Conservation (phyloP, 2,113 vertebrate species). For the Furnarius figulus region DNA sequence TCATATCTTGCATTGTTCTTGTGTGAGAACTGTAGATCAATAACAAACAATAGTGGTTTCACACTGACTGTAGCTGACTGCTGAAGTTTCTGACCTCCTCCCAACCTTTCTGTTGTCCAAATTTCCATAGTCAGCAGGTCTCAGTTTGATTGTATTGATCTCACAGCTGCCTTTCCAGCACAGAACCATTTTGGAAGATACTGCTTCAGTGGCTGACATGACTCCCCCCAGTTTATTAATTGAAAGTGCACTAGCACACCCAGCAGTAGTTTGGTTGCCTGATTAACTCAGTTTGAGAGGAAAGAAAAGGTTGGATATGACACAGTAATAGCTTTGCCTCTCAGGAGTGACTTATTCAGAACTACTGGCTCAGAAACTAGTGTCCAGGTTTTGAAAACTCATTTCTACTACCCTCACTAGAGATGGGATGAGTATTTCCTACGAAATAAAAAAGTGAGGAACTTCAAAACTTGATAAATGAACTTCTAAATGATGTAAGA, state of each 20-base stretch:
- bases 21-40: neutral
- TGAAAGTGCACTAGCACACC: neutral
- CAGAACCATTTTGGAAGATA: neutral
- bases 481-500: neutral
- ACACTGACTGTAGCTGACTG: neutral
- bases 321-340: neutral
- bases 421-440: neutral
- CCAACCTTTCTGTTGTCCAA: neutral
- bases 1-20: neutral
- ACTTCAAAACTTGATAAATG: neutral
- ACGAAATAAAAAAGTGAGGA: neutral
- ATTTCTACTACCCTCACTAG: neutral
- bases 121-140: neutral
- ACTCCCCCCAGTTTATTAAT: neutral
- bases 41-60: neutral
- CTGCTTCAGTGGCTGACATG: neutral
- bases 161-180: conserved; percentile 29
- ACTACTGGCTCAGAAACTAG: neutral
- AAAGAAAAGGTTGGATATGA: neutral
- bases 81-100: neutral
- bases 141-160: neutral
- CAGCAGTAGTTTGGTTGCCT: neutral
- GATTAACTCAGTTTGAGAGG: neutral
- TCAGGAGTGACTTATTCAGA: neutral
- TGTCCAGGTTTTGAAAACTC: neutral